A percentile compares a stretch with the other conserved stretches of the same genome.
These are phyloP conservation scores for Alloplasta piceator DNA, from an alignment of 2,888 invertebrate genomes.

Conservation along the genomic window DNA sequence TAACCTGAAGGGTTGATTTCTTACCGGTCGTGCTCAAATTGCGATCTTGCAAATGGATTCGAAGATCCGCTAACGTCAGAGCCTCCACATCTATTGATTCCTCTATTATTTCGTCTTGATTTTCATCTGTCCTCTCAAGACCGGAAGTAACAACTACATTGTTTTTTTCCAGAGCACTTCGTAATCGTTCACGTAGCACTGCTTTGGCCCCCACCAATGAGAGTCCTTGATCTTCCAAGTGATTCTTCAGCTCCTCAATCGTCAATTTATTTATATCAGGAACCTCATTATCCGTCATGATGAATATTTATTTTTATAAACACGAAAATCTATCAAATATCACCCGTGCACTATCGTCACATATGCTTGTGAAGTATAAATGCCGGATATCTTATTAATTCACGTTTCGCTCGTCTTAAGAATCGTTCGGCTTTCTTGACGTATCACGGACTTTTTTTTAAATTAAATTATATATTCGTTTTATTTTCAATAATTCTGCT, in stretches of 20 bases:
- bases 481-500: neutral
- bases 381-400: too few species aligned
- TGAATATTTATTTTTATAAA: too few species aligned
- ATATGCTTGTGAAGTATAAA: too few species aligned
- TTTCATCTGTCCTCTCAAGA: neutral
- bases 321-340: too few species aligned
- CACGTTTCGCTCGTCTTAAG: too few species aligned
- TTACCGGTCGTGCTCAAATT: slow-evolving; percentile 18
- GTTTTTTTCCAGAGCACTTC: neutral
- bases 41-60: slow-evolving; percentile 4
- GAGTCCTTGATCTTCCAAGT: slow-evolving; percentile 24
- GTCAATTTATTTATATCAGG: neutral
- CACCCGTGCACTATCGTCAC: too few species aligned
- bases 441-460: too few species aligned
- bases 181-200: slow-evolving; percentile 25
- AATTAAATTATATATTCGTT: too few species aligned
- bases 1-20: slow-evolving; percentile 18
- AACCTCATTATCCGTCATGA: too few species aligned
- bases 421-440: too few species aligned
- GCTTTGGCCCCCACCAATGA: slow-evolving; percentile 30
- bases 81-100: slow-evolving; percentile 18
- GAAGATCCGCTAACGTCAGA: slow-evolving; percentile 23
- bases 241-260: slow-evolving; percentile 8
- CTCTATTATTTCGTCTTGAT: neutral
- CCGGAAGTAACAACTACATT: neutral